Evolutionary conservation across 2,113 vertebrate genomes (phyloP).

Genomic region (Archocentrus centrarchus): DNA sequence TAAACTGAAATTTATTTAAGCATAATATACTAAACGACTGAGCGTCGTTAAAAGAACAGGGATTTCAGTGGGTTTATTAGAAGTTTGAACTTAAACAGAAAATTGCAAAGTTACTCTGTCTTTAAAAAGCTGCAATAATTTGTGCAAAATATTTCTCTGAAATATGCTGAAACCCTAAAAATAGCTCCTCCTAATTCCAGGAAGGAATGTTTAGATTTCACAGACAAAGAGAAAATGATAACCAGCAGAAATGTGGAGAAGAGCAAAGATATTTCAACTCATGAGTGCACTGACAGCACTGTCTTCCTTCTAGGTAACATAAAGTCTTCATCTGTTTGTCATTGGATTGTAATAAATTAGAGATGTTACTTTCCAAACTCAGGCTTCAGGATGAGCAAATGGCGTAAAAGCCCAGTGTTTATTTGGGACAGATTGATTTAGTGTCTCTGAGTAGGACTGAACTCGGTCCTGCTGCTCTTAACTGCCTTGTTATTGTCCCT

Average conservation of each 20-base stretch:
- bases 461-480: slow-evolving; percentile 60
- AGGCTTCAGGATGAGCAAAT: slow-evolving; percentile 46
- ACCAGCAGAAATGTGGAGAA: slow-evolving; percentile 9
- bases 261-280: slow-evolving; percentile 6
- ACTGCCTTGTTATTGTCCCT: slow-evolving; percentile 68
- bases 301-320: slow-evolving; percentile 23
- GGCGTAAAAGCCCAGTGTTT: slow-evolving; percentile 64
- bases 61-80: background rate
- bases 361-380: slow-evolving; percentile 33
- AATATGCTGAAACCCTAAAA: slow-evolving; percentile 10
- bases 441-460: slow-evolving; percentile 57
- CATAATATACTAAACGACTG: background rate
- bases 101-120: background rate
- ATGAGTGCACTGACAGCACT: background rate
- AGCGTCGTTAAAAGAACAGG: background rate
- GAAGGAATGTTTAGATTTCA: slow-evolving; percentile 33
- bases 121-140: background rate
- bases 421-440: slow-evolving; percentile 71
- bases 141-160: background rate
- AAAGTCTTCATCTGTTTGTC: slow-evolving; percentile 28
- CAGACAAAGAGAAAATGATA: background rate
- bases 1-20: background rate
- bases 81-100: background rate
- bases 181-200: slow-evolving; percentile 1
- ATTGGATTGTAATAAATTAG: slow-evolving; percentile 45